Percentiles rank a stretch among this genome's conserved stretches.
phyloP scores from a whole-genome alignment of 2,888 invertebrate species.

The Dorcus hopei region DNA sequence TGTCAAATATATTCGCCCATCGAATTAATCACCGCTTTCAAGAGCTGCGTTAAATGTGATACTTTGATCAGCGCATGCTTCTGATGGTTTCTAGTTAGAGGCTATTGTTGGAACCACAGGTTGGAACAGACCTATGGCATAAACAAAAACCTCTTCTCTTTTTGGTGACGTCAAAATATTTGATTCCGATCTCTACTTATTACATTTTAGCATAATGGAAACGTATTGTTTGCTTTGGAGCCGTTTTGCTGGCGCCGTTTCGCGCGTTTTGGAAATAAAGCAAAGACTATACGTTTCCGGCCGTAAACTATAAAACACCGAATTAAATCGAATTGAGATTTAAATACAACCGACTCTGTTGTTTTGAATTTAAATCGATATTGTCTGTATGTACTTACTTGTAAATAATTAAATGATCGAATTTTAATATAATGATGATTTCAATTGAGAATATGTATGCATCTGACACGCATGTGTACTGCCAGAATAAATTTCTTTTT shows the following conservation, averaged over 20 bases:
- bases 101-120: too few species aligned
- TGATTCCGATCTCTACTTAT: too few species aligned
- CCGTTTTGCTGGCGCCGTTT: background rate
- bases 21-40: too few species aligned
- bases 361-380: background rate
- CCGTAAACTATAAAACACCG: background rate
- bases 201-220: too few species aligned
- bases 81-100: too few species aligned
- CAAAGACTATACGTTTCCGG: background rate
- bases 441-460: constrained; percentile 15
- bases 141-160: too few species aligned
- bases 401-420: constrained; percentile 9
- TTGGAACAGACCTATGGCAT: too few species aligned
- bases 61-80: too few species aligned
- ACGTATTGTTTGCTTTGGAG: too few species aligned
- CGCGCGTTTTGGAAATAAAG: background rate
- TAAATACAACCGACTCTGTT: background rate
- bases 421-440: constrained; percentile 13
- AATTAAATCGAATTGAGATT: background rate
- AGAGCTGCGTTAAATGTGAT: too few species aligned
- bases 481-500: constrained; percentile 27
- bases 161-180: too few species aligned
- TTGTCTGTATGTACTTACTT: background rate
- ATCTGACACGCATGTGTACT: constrained; percentile 20
- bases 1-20: too few species aligned